Base-by-base conservation (phyloP, 2,888 invertebrate species). In the Epistrophella euchroma region DNA sequence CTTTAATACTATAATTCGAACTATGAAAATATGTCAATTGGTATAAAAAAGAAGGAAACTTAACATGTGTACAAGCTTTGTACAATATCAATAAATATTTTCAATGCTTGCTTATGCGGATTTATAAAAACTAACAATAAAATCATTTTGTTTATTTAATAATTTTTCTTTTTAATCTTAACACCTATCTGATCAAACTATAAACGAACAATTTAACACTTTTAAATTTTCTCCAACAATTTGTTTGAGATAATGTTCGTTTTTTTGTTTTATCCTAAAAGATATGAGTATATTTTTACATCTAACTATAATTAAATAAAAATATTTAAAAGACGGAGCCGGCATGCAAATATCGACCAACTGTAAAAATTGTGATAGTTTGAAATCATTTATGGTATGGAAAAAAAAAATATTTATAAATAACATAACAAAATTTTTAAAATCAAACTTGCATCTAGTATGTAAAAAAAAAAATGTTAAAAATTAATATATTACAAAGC, bases 321-420 rank as follows among this genome's bases (percentile, higher is more conserved):
- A 88, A 90, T 89, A 89, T 93, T 91, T 91, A 93, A 92, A 93
- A 93, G 91, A 93, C 92, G 93, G 92, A 93, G 92, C 92, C 93
- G 91, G 92, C 92, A 93, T 93, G 92, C 93, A 93, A 92, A 92
- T 91, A 93, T 91, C 93, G 92, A 92, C 92, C 92, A 93, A 93
- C 93, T 93, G 93, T 88, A 92, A 92, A 92, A 91, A 91, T 91
- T 90, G 86, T 90, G 89, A 89, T 90, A 68, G 89, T 89, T 66
- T 66, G 1, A 45, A 89, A 89, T 81, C 66, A 78, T 84, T 83
- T 87, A 71, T 73, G 64, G 11, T 56, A 17, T 11, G 32, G 11
- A 32, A 86, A 70, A 82, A 56, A 74, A 71, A 83, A 76, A 45
- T 50, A 52, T 70, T 25, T 68, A 86, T 79, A 82, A 80, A 80